Conservation (phyloP, 2,888 invertebrate species). For the Tachystola acroxantha region DNA sequence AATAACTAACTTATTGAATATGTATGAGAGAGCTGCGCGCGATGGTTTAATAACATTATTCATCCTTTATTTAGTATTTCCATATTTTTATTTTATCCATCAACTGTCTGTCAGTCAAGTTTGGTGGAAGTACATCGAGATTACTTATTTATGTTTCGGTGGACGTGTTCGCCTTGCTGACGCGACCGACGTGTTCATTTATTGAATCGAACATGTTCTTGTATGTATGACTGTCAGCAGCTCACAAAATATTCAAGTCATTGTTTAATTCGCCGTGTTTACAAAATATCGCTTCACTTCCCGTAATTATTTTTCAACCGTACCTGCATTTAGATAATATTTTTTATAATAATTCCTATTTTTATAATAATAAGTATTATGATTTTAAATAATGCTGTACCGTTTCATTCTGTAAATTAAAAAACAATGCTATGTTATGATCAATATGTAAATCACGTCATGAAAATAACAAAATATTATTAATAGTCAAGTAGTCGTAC, state of each 20-base stretch:
- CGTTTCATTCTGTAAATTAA: too few species aligned
- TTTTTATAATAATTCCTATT: too few species aligned
- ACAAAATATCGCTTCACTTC: constrained; percentile 1
- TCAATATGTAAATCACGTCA: too few species aligned
- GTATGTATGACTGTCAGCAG: constrained; percentile 25
- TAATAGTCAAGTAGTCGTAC: too few species aligned
- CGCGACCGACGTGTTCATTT: constrained; percentile 29
- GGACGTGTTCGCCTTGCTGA: constrained; percentile 42
- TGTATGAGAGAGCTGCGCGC: constrained; percentile 41
- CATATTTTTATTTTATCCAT: constrained; percentile 36
- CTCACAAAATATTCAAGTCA: constrained; percentile 19
- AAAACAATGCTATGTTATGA: too few species aligned
- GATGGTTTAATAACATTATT: constrained; percentile 45
- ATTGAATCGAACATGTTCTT: constrained; percentile 25
- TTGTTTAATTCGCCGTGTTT: constrained; percentile 11
- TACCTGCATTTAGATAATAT: too few species aligned
- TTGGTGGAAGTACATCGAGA: constrained; percentile 35
- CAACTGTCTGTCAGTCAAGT: constrained; percentile 16
- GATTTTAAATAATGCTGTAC: too few species aligned
- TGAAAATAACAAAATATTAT: too few species aligned
- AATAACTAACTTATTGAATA: constrained; percentile 59
- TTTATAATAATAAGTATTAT: too few species aligned
- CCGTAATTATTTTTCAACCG: background rate
- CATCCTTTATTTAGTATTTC: constrained; percentile 43
- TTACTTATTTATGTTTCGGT: constrained; percentile 48